Conservation (phyloP, 2,113 vertebrate genomes). For the Candoia aspera region DNA sequence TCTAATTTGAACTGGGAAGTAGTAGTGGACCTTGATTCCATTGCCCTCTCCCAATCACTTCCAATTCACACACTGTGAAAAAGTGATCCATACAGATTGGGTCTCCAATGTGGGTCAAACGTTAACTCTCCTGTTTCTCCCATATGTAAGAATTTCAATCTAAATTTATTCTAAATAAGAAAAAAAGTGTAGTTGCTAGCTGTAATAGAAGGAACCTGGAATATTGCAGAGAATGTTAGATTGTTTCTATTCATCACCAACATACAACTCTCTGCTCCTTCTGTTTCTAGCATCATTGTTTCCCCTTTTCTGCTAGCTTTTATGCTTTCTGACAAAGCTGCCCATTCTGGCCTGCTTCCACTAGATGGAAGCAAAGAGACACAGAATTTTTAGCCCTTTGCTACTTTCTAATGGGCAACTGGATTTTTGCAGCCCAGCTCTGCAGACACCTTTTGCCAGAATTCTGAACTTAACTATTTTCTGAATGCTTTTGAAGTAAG, state of each 20-base stretch:
- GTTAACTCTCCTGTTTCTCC: background rate
- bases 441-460: background rate
- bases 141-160: background rate
- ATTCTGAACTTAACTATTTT: background rate
- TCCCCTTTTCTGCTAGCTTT: background rate
- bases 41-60: background rate
- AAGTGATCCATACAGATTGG: background rate
- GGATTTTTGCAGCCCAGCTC: background rate
- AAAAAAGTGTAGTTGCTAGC: background rate
- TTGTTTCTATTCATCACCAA: background rate
- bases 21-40: background rate
- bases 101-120: background rate
- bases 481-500: background rate
- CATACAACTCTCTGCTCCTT: background rate
- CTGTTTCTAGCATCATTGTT: background rate
- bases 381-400: background rate
- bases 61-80: background rate
- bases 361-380: background rate
- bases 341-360: background rate
- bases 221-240: background rate
- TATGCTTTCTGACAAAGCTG: background rate
- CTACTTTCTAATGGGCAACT: background rate
- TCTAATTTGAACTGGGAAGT: background rate
- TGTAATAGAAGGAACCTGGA: background rate
- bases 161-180: constrained; percentile 32